Evolutionary conservation across 2,888 invertebrate species (phyloP), one percentile per base, ranked within the genome.

Genomic region (Empis livida): DNA sequence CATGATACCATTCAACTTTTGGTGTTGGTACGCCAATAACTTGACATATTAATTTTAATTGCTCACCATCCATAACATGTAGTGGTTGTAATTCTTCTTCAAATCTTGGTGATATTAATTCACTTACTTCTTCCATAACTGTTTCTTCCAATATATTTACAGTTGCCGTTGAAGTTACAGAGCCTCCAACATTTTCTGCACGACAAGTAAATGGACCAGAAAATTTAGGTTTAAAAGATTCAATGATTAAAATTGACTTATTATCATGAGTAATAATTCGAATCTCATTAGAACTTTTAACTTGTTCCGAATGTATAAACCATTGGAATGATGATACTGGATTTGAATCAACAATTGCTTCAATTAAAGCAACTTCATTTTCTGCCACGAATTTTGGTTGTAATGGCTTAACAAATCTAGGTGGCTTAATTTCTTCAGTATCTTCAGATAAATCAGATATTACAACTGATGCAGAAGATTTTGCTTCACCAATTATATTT

Each of bases 21-120:
- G 92, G 92, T 54, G 76, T 80, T 23, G 92, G 92, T 59, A 80
- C 78, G 23, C 88, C 91, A 47, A 72, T 73, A 10, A 90, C 79
- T 60, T 79, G 72, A 59, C 89, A 89, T 30, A 73, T 78, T 44
- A 91, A 73, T 51, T 76, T 71, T 49, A 88, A 84, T 54, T 83
- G 80, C 60, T 95, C 90, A 45, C 94, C 94, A 62, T 93, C 93
- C 85, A 91, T 91, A 6, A 93, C 82, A 49, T 80, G 78, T 10
- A 82, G 70, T 5, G 88, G 80, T 46, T 79, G 72, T 53, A 94
- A 73, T 51, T 81, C 80, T 60, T 79, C 77, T 17, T 82, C 70
- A 62, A 96, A 88, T 56, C 77, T 74, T 31, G 95, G 95, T 37
- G 87, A 82, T 53, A 73, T 73, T 41, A 79, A 68, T 63, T 79